Percentiles rank a stretch among this genome's conserved stretches.
phyloP scores from a whole-genome alignment of 1,140 invertebrate genomes.

The Scaptomyza hsui region DNA sequence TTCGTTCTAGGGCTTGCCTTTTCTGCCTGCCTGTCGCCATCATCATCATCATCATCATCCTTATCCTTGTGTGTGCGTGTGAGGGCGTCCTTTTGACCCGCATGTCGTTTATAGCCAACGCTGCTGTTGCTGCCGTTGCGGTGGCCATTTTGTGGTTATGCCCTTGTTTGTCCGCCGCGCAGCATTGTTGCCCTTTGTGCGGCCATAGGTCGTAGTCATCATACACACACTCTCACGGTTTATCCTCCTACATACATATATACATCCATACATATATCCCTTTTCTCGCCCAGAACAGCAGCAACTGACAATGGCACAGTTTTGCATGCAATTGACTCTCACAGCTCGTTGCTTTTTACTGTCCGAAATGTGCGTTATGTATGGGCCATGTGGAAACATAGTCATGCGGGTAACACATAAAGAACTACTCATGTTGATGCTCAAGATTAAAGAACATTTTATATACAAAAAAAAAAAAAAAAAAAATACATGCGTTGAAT shows the following conservation, averaged over 20 bases:
- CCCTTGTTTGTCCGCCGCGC: conserved; percentile 56
- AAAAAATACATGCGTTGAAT: conserved; percentile 1
- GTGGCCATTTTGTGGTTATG: conserved; percentile 72
- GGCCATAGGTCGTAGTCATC: conserved; percentile 67
- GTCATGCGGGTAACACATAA: neutral
- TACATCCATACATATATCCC: no score
- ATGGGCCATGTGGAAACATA: conserved; percentile 5
- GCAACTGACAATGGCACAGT: conserved; percentile 73
- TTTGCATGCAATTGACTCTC: conserved; percentile 82
- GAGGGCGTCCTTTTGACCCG: conserved; percentile 80
- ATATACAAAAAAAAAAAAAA: no score
- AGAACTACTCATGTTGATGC: neutral
- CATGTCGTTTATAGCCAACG: conserved; percentile 72
- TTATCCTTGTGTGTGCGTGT: conserved; percentile 25
- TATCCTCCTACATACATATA: conserved; percentile 19
- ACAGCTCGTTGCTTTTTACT: conserved; percentile 81
- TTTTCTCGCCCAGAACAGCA: conserved; percentile 34
- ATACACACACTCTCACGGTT: conserved; percentile 52
- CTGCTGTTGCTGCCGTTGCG: conserved; percentile 58
- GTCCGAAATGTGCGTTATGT: conserved; percentile 64
- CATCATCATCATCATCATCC: conserved; percentile 17
- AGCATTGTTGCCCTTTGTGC: conserved; percentile 48
- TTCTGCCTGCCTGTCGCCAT: conserved; percentile 48
- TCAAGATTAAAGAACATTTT: conserved; percentile 10
- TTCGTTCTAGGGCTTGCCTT: conserved; percentile 21